phyloP scores from a whole-genome alignment of 2,888 invertebrate genomes.

The Phasia obesa region DNA sequence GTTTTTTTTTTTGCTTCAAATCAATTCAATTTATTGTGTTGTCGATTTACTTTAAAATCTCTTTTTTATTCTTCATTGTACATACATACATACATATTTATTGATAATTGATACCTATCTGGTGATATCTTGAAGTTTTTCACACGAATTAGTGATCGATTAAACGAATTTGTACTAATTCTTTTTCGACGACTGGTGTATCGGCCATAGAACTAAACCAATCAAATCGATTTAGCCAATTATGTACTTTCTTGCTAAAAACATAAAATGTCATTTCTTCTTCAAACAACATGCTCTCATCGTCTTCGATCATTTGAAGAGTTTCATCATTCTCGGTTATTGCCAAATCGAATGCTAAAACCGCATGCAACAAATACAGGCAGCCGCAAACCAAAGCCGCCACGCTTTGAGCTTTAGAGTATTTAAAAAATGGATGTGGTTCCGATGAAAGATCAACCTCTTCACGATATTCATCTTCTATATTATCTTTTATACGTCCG shows the following conservation, averaged over 20 bases:
- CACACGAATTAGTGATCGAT: too few species aligned
- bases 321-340: neutral
- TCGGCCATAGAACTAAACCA: constrained; percentile 70
- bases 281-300: neutral
- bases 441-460: constrained; percentile 70
- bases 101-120: too few species aligned
- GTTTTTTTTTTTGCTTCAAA: too few species aligned
- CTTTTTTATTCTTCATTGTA: too few species aligned
- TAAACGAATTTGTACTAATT: constrained; percentile 1
- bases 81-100: too few species aligned
- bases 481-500: neutral
- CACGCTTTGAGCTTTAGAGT: constrained; percentile 76
- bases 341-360: constrained; percentile 75
- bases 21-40: too few species aligned
- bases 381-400: constrained; percentile 73
- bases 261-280: constrained; percentile 70
- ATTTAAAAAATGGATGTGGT: constrained; percentile 74
- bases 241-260: constrained; percentile 69
- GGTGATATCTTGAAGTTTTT: too few species aligned
- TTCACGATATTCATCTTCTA: constrained; percentile 16
- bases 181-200: neutral
- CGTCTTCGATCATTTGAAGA: too few species aligned
- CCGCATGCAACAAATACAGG: constrained; percentile 75
- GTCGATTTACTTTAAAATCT: too few species aligned
- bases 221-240: constrained; percentile 61